A percentile compares a stretch with the other conserved stretches of the same genome.
phyloP scores from a whole-genome alignment of 2,888 invertebrate genomes.

The Lamellibrachia satsuma region DNA sequence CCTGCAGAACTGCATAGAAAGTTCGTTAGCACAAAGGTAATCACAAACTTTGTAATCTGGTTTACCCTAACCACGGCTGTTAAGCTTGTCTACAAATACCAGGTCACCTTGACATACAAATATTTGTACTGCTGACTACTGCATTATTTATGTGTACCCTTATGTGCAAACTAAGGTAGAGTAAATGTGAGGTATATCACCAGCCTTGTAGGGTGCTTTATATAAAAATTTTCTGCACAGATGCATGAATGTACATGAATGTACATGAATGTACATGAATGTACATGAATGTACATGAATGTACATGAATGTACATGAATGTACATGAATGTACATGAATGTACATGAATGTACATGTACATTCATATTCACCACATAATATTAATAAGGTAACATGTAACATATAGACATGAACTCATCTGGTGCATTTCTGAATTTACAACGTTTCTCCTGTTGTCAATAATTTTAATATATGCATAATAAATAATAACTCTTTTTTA shows the following conservation, averaged over 20 bases:
- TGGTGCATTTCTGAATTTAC: neutral
- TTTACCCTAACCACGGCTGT: neutral
- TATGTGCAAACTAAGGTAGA: neutral
- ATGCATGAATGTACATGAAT: neutral
- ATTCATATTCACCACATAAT: neutral
- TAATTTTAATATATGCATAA: neutral
- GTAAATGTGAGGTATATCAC: neutral
- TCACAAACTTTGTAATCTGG: slow-evolving; percentile 6
- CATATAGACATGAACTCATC: neutral
- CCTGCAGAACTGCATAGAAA: neutral
- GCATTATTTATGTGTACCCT: neutral
- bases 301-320: neutral
- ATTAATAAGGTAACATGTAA: neutral
- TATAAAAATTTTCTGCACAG: neutral
- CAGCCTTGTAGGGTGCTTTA: neutral
- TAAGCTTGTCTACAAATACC: neutral
- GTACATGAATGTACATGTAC: neutral
- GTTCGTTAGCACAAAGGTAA: neutral
- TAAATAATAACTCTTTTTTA: neutral
- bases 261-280: neutral
- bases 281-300: neutral
- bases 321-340: no score
- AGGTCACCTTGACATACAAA: neutral
- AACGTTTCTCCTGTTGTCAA: neutral
- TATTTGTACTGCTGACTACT: neutral